Percentiles rank a stretch among this genome's conserved stretches.
These are phyloP conservation scores for Fissipunctia ypsillon DNA, from an alignment of 2,888 invertebrate genomes.

Conservation along the genomic window DNA sequence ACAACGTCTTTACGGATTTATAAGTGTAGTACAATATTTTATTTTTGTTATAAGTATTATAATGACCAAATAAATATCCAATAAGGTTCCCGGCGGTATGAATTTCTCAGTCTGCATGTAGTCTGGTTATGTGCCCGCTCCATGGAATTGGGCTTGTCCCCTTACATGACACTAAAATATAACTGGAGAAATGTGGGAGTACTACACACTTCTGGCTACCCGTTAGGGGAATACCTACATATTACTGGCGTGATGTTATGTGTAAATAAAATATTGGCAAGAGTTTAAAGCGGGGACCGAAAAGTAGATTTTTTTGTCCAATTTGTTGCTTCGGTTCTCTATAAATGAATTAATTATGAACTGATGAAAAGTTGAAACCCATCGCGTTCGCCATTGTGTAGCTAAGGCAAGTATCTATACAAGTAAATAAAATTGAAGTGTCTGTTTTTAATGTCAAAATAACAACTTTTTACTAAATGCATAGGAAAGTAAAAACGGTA, in stretches of 20 bases:
- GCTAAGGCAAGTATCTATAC: no score
- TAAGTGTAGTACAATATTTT: not conserved
- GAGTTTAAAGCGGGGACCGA: not conserved
- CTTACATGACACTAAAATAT: not conserved
- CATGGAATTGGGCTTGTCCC: not conserved
- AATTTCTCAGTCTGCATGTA: not conserved
- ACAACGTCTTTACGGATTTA: not conserved
- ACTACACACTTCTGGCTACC: not conserved
- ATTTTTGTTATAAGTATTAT: not conserved
- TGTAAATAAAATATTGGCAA: constrained; percentile 14
- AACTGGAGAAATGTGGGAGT: not conserved
- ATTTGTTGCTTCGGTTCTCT: not conserved
- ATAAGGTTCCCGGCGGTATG: not conserved
- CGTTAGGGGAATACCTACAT: no score
- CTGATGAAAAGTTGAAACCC: not conserved
- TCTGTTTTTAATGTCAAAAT: no score
- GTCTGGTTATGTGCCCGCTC: not conserved
- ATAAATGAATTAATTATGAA: constrained; percentile 8
- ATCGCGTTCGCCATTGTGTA: not conserved
- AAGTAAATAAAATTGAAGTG: no score
- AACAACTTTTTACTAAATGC: no score
- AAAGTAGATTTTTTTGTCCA: not conserved
- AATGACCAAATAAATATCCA: not conserved
- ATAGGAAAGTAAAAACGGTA: no score
- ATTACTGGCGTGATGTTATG: not conserved